Conservation (phyloP, 92 coral and sea anemone species). For the Actinernus sp. region DNA sequence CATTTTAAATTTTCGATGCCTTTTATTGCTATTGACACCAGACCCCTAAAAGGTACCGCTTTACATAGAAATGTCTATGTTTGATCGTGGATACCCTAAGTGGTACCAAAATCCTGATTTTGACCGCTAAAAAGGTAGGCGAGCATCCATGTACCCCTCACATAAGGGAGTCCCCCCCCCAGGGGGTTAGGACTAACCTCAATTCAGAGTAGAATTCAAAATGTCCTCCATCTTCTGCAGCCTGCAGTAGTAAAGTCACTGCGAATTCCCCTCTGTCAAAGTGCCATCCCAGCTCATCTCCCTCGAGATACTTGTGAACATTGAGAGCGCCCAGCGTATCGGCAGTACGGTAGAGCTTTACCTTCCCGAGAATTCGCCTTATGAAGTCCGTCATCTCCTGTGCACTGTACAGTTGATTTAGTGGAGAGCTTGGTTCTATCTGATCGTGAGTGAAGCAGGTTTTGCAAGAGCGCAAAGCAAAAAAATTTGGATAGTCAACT, state of each 20-base stretch:
- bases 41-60: too few species aligned
- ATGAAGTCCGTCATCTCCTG: conserved; percentile 50
- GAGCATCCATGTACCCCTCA: too few species aligned
- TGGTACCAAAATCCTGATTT: too few species aligned
- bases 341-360: conserved; percentile 53
- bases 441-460: conserved; percentile 53
- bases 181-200: too few species aligned
- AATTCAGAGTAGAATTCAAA: too few species aligned
- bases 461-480: conserved; percentile 37
- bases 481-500: conserved; percentile 19
- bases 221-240: conserved; percentile 41
- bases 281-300: conserved; percentile 61
- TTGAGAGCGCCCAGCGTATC: conserved; percentile 51
- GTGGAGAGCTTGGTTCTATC: conserved; percentile 29
- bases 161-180: too few species aligned
- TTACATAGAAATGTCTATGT: too few species aligned
- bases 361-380: conserved; percentile 15
- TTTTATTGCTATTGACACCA: too few species aligned
- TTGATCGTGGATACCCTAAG: too few species aligned
- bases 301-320: conserved; percentile 33
- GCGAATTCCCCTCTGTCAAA: conserved; percentile 70
- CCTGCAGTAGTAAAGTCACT: conserved; percentile 60
- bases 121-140: too few species aligned
- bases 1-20: too few species aligned
- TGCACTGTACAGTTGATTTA: conserved; percentile 20